These are phyloP conservation scores for Nephrotoma flavescens DNA, from an alignment of 2,888 invertebrate species.

Conservation along the genomic window DNA sequence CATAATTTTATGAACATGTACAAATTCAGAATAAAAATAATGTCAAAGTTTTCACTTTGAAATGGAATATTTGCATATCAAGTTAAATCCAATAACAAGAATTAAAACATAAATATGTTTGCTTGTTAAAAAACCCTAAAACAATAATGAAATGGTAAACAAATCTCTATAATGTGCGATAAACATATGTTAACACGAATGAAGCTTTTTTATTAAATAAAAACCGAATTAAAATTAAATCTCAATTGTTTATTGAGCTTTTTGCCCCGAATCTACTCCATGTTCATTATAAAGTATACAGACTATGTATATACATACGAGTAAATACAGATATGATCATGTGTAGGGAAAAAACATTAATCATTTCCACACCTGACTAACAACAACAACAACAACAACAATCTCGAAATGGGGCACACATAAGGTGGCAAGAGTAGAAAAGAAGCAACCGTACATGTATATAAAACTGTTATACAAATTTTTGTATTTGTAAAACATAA, in stretches of 20 bases:
- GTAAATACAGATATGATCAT: neutral
- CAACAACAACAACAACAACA: neutral
- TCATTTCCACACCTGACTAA: neutral
- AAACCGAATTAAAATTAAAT: neutral
- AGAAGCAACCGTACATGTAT: neutral
- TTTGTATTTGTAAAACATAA: neutral
- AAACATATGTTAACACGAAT: neutral
- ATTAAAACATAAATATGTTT: neutral
- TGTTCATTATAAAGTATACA: neutral
- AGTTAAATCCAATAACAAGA: neutral
- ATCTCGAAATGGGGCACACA: neutral
- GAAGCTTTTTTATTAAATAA: neutral
- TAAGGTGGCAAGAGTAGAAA: neutral
- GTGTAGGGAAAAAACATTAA: neutral
- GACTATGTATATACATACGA: too few relatives aligned
- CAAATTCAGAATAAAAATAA: neutral
- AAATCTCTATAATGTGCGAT: neutral
- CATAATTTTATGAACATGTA: neutral
- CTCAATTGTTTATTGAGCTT: neutral
- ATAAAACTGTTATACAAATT: neutral
- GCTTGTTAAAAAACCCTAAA: neutral
- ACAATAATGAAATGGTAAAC: neutral
- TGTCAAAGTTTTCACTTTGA: neutral
- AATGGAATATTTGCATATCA: neutral
- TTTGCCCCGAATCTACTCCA: neutral